Conservation (phyloP, 2,888 invertebrate species). For the Aporophyla nigra region DNA sequence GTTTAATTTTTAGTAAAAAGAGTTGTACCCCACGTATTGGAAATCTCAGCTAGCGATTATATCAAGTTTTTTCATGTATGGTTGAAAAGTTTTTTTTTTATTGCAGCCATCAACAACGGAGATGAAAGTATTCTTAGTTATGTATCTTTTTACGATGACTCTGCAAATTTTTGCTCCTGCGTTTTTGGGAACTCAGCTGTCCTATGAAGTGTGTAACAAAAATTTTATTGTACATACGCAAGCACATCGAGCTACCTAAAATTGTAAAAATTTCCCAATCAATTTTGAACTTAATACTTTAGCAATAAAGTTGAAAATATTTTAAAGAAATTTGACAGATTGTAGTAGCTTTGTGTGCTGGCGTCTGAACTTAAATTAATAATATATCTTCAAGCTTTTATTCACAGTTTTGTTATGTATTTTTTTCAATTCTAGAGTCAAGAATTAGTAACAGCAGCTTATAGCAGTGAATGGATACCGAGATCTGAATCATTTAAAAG, state of each 20-base stretch:
- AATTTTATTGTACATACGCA: too few relatives aligned
- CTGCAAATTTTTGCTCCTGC: conserved; percentile 78
- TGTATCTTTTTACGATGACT: conserved; percentile 75
- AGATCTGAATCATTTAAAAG: conserved; percentile 76
- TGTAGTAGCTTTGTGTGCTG: too few relatives aligned
- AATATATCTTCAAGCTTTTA: too few relatives aligned
- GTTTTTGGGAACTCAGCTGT: conserved; percentile 78
- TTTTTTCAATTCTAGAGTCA: conserved; percentile 73
- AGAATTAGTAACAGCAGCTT: conserved; percentile 77
- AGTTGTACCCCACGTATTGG: neutral
- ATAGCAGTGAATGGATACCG: conserved; percentile 80
- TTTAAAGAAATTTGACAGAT: too few relatives aligned
- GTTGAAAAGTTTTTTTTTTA: neutral
- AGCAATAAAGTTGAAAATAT: too few relatives aligned
- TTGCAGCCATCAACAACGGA: conserved; percentile 75
- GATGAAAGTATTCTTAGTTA: conserved; percentile 71
- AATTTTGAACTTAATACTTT: too few relatives aligned
- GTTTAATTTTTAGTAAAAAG: too few relatives aligned
- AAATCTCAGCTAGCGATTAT: neutral
- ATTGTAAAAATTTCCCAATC: too few relatives aligned
- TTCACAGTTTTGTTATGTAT: too few relatives aligned
- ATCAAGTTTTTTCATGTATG: neutral
- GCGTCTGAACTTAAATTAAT: too few relatives aligned
- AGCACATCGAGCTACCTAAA: too few relatives aligned
- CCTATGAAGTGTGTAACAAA: conserved; percentile 70